Evolutionary conservation across 1,140 invertebrate genomes (phyloP), one percentile per base, ranked within the genome.

Genomic region (Leptinotarsa defecta): DNA sequence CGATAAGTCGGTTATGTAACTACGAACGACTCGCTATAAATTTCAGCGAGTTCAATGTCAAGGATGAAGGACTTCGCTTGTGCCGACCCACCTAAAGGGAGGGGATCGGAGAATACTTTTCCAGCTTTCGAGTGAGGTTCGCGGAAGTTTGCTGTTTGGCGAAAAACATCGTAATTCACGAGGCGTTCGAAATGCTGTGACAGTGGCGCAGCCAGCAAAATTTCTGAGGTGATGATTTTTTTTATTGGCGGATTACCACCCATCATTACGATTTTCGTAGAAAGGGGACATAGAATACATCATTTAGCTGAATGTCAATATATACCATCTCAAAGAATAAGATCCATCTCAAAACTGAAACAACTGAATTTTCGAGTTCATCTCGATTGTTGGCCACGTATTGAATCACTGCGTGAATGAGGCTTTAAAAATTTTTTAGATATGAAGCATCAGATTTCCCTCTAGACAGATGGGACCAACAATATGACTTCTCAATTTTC

Each of bases 161-260:
- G 65, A 43, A 68, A 68, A 68, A 68, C 65, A 68, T 68, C 65
- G 65, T 68, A 68, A 68, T 68, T 68, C 22, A 68, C 65, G 24
- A 57, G 65, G 22, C 19, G 19, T 43, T 68, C 15, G 27, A 68
- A 3, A 3, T 57, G n/a, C 15, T 57, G 52, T 15, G 52, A 15
- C 52, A 57, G 52, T 19, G 52, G 52, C 52, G 52, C 4, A 19
- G 6, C 52, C 15, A 3, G 52, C 13, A 57, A 19, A 19, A 57
- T 57, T 57, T n/a, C 6, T 17, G 52, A 57, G n/a, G 0, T 8
- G 52, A n/a, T 57, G 13, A 57, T n/a, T 57, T 13, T 17, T 57
- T 15, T 57, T 43, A 8, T 11, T 43, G 8, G 8, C 34, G 8
- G 34, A 43, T 43, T 43, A 43, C 34, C 8, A 43, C 34, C 8